Base-by-base conservation (phyloP, 2,797 vertebrate genomes). In the Oryzias dopingdopingensis region DNA sequence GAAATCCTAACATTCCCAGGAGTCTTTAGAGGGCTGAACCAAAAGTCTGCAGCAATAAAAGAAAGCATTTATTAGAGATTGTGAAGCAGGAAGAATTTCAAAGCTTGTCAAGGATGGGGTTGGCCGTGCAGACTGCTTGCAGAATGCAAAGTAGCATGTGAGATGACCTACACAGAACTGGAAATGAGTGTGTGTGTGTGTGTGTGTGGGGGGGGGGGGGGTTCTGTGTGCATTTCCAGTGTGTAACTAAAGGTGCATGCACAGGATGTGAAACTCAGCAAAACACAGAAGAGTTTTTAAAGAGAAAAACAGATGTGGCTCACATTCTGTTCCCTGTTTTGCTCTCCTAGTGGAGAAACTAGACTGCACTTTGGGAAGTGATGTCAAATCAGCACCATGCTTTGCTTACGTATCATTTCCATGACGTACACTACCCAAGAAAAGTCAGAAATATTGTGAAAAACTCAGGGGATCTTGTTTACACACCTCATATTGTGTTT, bases 251-350 rank as follows among this genome's bases (percentile, higher is more conserved):
- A 59, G 45, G 29, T 54, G 6, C 47, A 57, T 55, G 53, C 58
- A 55, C 74, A 79, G 72, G 69, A 81, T 82, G 70, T 55, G 65
- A 50, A 66, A 76, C 26, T 42, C 67, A 66, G 56, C 60, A 77
- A 72, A 77, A 42, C 75, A 74, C 26, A 49, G 62, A 47, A 56
- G 14, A 17, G 29, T 62, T 73, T 67, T 60, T 80, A 75, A 88
- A 80, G 70, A 76, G 58, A 22, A 75, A 76, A 83, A 61, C 86
- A 88, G 86, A 88, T 86, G 46, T 67, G 50, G 64, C 26, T 51
- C 54, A 46, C 49, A 40, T 65, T 42, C 23, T 37, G 17, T 18
- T 51, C 20, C 63, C 47, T 16, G 3, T 4, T 17, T 42, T 45
- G n/a, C 42, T 37, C 17, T 13, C 14, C 16, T 59, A 55, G 61